phyloP scores from a whole-genome alignment of 2,888 invertebrate species.

The Trichacis sp. region DNA sequence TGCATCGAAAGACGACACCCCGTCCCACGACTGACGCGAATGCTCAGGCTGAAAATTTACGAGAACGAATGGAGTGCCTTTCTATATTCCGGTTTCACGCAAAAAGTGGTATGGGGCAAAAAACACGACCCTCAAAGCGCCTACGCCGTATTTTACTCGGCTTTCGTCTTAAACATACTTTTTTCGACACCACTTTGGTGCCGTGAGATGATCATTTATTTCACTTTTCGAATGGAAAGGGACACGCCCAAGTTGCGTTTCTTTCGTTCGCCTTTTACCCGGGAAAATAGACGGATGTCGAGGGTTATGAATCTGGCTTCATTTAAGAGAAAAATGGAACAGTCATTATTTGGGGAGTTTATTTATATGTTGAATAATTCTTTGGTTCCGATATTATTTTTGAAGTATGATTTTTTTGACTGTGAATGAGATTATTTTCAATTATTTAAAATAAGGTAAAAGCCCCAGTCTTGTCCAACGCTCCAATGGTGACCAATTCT shows the following conservation, averaged over 20 bases:
- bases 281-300: too few species aligned
- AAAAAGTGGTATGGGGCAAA: background rate
- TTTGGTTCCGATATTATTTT: too few species aligned
- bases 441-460: too few species aligned
- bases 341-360: too few species aligned
- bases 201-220: background rate
- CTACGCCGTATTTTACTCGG: conserved; percentile 4
- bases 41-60: conserved; percentile 9
- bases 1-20: conserved; percentile 4
- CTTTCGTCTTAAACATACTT: background rate
- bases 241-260: background rate
- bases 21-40: conserved; percentile 4
- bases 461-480: too few species aligned
- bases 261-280: too few species aligned
- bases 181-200: background rate
- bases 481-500: too few species aligned
- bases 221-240: background rate
- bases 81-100: conserved; percentile 8
- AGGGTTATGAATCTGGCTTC: too few species aligned
- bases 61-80: conserved; percentile 10
- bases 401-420: too few species aligned
- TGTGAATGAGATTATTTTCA: too few species aligned
- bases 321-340: too few species aligned
- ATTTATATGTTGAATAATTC: too few species aligned
- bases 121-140: background rate